Evolutionary conservation across 2,113 vertebrate genomes (phyloP).

Genomic region (Catharus bicknelli): DNA sequence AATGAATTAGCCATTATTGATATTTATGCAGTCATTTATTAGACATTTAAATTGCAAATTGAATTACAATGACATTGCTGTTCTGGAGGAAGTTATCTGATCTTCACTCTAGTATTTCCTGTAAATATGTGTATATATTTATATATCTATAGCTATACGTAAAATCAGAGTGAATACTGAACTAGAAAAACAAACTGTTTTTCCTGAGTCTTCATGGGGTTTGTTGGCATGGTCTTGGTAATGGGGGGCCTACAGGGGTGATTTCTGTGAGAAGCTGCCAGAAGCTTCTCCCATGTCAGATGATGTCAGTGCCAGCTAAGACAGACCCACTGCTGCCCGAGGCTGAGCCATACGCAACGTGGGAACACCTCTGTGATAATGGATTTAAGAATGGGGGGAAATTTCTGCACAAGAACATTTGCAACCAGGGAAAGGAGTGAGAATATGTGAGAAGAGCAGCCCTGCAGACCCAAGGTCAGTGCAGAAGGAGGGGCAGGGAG

Average conservation of each 20-base stretch:
- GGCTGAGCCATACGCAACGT: neutral
- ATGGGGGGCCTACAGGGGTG: neutral
- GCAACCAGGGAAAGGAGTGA: neutral
- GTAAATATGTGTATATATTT: neutral
- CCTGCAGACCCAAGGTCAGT: neutral
- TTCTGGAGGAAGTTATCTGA: neutral
- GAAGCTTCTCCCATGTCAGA: neutral
- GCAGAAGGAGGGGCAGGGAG: neutral
- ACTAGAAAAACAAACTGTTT: neutral
- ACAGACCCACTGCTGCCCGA: neutral
- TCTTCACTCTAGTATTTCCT: neutral
- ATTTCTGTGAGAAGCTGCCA: neutral
- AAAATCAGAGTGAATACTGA: neutral
- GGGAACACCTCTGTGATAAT: neutral
- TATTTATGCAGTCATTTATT: conserved; percentile 2
- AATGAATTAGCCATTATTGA: neutral
- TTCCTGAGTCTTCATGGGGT: neutral
- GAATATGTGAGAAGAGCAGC: neutral
- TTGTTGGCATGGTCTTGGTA: neutral
- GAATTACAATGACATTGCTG: neutral
- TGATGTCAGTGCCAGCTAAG: neutral
- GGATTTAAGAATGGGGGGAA: neutral
- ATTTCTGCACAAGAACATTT: neutral
- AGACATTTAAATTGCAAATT: neutral
- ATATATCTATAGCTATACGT: neutral